These are phyloP conservation scores for Halcyon chelicuti DNA, from an alignment of 2,797 vertebrate species.

Conservation along the genomic window DNA sequence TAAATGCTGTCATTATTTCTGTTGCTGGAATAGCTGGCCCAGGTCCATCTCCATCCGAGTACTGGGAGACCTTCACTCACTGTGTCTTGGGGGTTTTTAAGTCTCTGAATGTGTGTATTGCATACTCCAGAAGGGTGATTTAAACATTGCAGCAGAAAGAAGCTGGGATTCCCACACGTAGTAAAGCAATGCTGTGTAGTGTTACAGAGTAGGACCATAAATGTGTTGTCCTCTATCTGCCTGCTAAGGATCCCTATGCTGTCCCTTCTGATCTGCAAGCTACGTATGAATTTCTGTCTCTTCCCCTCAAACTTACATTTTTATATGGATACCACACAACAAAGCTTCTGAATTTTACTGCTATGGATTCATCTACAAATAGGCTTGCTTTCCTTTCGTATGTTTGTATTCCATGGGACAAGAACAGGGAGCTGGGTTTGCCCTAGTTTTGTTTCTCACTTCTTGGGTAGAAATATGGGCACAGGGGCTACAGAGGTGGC, in stretches of 20 bases:
- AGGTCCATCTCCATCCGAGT: background rate
- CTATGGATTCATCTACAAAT: background rate
- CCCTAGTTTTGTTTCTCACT: background rate
- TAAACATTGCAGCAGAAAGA: background rate
- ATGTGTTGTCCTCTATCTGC: background rate
- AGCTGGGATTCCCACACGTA: background rate
- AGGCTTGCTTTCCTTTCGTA: background rate
- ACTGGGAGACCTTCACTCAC: background rate
- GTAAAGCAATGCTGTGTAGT: background rate
- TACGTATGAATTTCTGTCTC: rapidly evolving
- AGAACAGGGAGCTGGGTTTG: background rate
- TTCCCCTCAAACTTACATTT: background rate
- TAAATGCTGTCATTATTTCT: background rate
- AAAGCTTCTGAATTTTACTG: background rate
- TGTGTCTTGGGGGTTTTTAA: background rate
- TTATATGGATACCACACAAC: background rate
- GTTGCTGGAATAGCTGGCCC: background rate
- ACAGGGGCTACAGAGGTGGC: background rate
- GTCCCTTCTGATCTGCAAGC: background rate
- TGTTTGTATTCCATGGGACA: background rate
- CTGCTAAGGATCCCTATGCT: background rate
- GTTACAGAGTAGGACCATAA: background rate
- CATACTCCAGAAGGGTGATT: background rate
- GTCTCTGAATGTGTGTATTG: background rate
- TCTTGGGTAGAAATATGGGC: background rate